Percentiles rank a stretch among this genome's conserved stretches.
These are phyloP conservation scores for Euschistus heros DNA, from an alignment of 1,140 invertebrate species.

Conservation along the genomic window DNA sequence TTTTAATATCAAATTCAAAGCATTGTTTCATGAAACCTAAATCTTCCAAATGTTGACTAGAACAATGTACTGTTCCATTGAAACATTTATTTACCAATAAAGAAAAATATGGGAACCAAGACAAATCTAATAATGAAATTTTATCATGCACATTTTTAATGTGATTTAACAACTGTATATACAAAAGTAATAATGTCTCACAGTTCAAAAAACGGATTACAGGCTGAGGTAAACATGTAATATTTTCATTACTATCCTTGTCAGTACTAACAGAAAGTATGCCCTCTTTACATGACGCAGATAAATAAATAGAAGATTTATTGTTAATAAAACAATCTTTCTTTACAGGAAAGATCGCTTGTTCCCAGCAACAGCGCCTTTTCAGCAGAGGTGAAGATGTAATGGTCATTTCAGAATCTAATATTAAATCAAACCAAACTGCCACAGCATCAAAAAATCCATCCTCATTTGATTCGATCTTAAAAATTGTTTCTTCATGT, in stretches of 20 bases:
- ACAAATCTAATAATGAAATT: slow-evolving; percentile 4
- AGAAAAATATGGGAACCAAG: background rate
- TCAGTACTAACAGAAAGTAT: background rate
- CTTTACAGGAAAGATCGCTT: slow-evolving; percentile 8
- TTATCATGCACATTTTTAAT: background rate
- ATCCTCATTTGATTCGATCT: slow-evolving; percentile 6
- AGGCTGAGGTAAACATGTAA: background rate
- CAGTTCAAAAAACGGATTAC: slow-evolving; percentile 2
- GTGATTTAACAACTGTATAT: background rate
- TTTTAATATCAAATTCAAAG: background rate
- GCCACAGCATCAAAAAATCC: slow-evolving; percentile 52
- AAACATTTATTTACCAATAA: background rate
- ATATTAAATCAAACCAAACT: slow-evolving; percentile 60
- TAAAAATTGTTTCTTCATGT: slow-evolving; percentile 4
- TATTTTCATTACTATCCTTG: background rate
- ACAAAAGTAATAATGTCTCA: slow-evolving; percentile 4
- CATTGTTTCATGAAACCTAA: background rate
- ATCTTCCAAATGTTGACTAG: background rate
- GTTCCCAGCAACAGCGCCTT: slow-evolving; percentile 3
- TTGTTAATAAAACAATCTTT: background rate
- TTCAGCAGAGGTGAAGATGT: slow-evolving; percentile 36
- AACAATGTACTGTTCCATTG: background rate
- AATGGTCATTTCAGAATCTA: slow-evolving; percentile 52
- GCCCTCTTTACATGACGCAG: background rate
- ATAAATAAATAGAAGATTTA: background rate